Conservation (phyloP, 2,113 vertebrate genomes). For the Nesoenas mayeri region DNA sequence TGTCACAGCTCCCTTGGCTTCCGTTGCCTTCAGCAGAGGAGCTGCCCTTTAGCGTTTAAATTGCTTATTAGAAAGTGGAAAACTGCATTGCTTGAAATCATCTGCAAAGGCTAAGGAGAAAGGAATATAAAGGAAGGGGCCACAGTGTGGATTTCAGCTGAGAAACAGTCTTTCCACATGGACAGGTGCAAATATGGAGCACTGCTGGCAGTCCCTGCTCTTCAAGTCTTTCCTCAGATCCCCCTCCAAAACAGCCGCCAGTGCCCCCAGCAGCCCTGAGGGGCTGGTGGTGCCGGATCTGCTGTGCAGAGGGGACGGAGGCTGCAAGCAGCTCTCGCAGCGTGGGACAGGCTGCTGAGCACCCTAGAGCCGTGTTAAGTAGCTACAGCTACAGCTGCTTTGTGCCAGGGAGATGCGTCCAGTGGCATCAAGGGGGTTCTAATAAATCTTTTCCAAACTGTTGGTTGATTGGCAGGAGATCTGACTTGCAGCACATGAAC, state of each 20-base stretch:
- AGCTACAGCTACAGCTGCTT: background rate
- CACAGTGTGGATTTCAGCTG: background rate
- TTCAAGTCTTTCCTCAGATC: background rate
- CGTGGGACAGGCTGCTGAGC: background rate
- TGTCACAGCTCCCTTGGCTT: constrained; percentile 51
- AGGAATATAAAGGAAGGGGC: background rate
- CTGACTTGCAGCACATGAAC: background rate
- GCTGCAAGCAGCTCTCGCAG: background rate
- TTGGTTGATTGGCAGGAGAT: background rate
- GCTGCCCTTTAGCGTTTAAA: constrained; percentile 43
- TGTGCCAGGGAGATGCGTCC: background rate
- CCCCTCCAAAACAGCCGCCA: background rate
- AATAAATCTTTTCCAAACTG: background rate
- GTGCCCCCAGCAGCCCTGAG: background rate
- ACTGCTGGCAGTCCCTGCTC: background rate
- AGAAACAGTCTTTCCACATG: background rate
- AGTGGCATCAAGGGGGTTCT: background rate
- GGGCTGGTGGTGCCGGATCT: background rate
- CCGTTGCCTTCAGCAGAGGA: background rate
- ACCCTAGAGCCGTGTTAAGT: background rate
- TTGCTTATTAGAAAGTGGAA: constrained; percentile 47
- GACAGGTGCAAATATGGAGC: background rate
- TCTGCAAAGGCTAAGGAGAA: constrained; percentile 12
- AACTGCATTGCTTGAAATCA: constrained; percentile 23
- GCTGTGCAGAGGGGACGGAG: background rate